Percentiles rank a stretch among this genome's conserved stretches.
These are phyloP conservation scores for Porites australiensis DNA, from an alignment of 64 coral and sea anemone genomes.

Conservation along the genomic window DNA sequence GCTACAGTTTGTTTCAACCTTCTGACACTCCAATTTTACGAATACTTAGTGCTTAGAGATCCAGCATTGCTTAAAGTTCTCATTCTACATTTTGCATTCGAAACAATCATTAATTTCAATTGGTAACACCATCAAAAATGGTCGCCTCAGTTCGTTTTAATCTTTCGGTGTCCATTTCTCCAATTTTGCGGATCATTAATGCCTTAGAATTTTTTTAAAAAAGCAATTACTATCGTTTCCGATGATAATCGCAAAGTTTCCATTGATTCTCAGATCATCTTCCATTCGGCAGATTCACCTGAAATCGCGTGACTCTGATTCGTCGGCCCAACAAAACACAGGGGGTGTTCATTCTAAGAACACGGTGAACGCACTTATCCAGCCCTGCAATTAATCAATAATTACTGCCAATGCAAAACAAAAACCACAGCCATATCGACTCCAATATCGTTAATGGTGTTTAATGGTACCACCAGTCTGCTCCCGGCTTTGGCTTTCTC, in stretches of 20 bases:
- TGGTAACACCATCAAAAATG: no score
- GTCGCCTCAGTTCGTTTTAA: not conserved
- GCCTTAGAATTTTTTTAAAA: no score
- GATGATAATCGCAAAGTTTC: not conserved
- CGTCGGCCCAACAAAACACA: not conserved
- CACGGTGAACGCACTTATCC: not conserved
- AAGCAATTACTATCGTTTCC: no score
- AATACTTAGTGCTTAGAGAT: no score
- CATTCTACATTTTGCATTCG: no score
- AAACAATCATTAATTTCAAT: no score
- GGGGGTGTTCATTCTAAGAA: not conserved
- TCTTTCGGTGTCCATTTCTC: not conserved
- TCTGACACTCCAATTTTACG: no score
- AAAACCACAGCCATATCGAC: not conserved
- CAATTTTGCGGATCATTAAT: not conserved
- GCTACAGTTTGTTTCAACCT: no score
- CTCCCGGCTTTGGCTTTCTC: not conserved
- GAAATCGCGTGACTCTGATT: not conserved
- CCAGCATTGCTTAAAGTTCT: no score
- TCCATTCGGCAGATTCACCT: not conserved
- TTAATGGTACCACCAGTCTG: not conserved
- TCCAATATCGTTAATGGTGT: slow-evolving; percentile 30
- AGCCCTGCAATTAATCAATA: slow-evolving; percentile 22
- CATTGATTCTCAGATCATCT: not conserved
- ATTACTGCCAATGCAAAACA: slow-evolving; percentile 7